Evolutionary conservation across 1,140 invertebrate genomes (phyloP).

Genomic region (Drosophila mojavensis): DNA sequence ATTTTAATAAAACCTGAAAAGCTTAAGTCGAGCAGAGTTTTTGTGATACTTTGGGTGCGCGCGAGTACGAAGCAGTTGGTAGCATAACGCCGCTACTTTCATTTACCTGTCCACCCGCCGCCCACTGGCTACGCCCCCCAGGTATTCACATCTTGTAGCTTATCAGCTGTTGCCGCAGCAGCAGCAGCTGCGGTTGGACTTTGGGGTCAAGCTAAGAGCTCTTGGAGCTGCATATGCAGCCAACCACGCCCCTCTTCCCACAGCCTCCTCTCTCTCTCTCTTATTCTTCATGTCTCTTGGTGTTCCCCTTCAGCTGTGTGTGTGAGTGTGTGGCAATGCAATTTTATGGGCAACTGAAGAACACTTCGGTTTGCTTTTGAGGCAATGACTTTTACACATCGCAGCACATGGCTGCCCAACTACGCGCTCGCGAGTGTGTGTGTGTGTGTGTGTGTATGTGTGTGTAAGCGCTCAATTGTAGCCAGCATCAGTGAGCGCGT

Average conservation of each 20-base stretch:
- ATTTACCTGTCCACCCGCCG: background rate
- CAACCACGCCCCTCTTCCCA: background rate
- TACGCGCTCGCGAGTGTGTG: conserved; percentile 12
- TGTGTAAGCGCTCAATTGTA: conserved; percentile 45
- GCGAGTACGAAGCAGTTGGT: background rate
- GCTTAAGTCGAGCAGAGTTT: background rate
- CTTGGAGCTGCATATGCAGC: background rate
- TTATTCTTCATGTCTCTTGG: no score
- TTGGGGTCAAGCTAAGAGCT: conserved; percentile 41
- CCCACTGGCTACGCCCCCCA: background rate
- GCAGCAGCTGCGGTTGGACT: conserved; percentile 25
- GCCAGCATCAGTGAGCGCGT: conserved; percentile 47
- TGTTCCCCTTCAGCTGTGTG: background rate
- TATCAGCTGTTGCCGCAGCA: conserved; percentile 15
- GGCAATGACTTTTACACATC: conserved; percentile 81
- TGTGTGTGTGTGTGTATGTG: conserved; percentile 23
- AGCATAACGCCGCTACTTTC: no score
- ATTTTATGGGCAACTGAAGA: conserved; percentile 59
- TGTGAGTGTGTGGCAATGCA: conserved; percentile 36
- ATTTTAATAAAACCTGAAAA: no score
- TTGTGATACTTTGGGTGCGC: background rate
- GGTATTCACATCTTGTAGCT: conserved; percentile 1
- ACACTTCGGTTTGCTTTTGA: conserved; percentile 59
- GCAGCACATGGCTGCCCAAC: conserved; percentile 63
- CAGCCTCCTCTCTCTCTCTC: no score